Evolutionary conservation across 2,888 invertebrate species (phyloP).

Genomic region (Pyrrhia umbra): DNA sequence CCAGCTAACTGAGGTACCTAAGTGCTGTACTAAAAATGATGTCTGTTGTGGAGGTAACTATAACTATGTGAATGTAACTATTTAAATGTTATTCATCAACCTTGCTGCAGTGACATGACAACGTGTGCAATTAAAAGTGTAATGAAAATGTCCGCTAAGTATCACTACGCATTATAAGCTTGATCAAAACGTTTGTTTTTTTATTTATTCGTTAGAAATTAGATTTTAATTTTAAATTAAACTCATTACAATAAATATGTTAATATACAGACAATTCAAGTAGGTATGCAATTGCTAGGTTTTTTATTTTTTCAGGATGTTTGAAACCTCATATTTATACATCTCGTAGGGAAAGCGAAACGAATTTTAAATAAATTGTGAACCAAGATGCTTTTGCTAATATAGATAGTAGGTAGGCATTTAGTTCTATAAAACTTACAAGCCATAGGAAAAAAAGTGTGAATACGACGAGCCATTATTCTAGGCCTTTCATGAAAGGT

Average conservation of each 20-base stretch:
- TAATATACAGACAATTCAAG: background rate
- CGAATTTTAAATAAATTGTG: too few relatives aligned
- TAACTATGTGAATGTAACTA: slow-evolving; percentile 61
- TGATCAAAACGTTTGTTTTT: slow-evolving; percentile 3
- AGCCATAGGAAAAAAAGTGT: background rate
- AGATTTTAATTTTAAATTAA: slow-evolving; percentile 1
- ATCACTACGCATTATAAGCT: slow-evolving; percentile 23
- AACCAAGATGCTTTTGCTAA: too few relatives aligned
- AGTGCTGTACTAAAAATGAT: slow-evolving; percentile 2
- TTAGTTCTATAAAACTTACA: background rate
- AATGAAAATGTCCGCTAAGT: slow-evolving; percentile 36
- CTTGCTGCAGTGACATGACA: slow-evolving; percentile 67
- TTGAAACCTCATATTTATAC: too few relatives aligned
- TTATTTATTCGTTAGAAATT: background rate
- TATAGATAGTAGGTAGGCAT: too few relatives aligned
- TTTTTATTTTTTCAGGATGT: too few relatives aligned
- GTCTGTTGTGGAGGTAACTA: slow-evolving; percentile 48
- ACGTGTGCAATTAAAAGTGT: slow-evolving; percentile 56
- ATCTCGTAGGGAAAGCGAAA: too few relatives aligned
- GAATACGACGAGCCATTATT: background rate
- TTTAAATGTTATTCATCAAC: slow-evolving; percentile 60
- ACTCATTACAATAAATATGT: background rate
- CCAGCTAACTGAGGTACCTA: slow-evolving; percentile 3
- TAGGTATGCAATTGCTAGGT: too few relatives aligned
- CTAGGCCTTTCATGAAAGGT: background rate